Conservation (phyloP, 2,113 vertebrate genomes). For the Heterochromis multidens region DNA sequence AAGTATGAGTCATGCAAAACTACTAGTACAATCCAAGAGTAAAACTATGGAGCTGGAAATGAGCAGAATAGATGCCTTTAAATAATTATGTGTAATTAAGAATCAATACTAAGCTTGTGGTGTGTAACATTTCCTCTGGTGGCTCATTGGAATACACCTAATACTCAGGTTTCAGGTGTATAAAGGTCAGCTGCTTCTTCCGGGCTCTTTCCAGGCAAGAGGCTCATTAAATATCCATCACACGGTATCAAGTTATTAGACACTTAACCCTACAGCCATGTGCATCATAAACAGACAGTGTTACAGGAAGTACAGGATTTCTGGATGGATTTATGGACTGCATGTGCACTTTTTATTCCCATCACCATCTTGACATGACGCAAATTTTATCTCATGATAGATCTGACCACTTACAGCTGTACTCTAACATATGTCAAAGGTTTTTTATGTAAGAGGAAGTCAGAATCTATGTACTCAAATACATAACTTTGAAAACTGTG, state of each 20-base stretch:
- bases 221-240: constrained; percentile 21
- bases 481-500: fast-evolving
- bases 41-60: background rate
- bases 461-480: background rate
- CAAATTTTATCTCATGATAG: background rate
- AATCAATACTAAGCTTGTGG: background rate
- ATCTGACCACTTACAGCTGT: background rate
- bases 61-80: background rate
- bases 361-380: background rate
- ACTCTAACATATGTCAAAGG: background rate
- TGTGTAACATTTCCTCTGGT: constrained; percentile 7
- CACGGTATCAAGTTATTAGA: background rate
- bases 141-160: background rate
- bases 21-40: background rate
- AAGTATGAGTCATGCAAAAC: background rate
- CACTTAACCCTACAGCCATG: constrained; percentile 5
- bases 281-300: background rate
- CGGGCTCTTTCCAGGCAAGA: background rate
- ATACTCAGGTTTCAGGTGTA: background rate
- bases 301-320: background rate
- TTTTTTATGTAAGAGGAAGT: background rate
- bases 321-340: background rate
- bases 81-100: background rate
- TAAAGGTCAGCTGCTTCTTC: background rate
- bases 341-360: background rate